Evolutionary conservation across 2,113 vertebrate genomes (phyloP).

Genomic region (Zosterops borbonicus): DNA sequence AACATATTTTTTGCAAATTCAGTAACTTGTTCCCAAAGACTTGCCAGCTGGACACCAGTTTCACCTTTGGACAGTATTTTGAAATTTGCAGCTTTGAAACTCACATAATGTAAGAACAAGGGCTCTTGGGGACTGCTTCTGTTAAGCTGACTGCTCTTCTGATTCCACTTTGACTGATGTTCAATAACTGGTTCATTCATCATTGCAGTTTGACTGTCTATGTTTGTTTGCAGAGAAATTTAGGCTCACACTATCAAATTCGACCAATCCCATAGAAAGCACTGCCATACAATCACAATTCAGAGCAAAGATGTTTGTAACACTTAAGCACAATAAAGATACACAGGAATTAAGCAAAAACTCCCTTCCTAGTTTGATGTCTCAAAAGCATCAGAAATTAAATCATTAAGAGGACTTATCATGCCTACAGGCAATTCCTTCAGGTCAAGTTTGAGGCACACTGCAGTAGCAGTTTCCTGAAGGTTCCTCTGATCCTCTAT

Average conservation of each 20-base stretch:
- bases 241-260: neutral
- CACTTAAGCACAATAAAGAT: neutral
- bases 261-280: neutral
- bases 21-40: neutral
- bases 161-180: neutral
- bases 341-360: neutral
- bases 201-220: neutral
- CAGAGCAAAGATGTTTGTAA: neutral
- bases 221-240: neutral
- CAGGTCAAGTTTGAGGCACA: neutral
- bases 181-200: neutral
- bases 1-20: neutral
- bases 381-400: slow-evolving; percentile 7
- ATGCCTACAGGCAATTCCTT: neutral
- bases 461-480: neutral
- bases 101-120: neutral
- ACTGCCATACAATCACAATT: neutral
- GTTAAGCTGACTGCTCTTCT: neutral
- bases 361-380: neutral
- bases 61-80: neutral
- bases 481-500: neutral
- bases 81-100: neutral
- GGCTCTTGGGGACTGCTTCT: neutral
- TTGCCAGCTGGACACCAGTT: neutral
- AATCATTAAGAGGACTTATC: neutral